Conservation (phyloP, 23 tunicate genomes). For the Trididemnum clinides region DNA sequence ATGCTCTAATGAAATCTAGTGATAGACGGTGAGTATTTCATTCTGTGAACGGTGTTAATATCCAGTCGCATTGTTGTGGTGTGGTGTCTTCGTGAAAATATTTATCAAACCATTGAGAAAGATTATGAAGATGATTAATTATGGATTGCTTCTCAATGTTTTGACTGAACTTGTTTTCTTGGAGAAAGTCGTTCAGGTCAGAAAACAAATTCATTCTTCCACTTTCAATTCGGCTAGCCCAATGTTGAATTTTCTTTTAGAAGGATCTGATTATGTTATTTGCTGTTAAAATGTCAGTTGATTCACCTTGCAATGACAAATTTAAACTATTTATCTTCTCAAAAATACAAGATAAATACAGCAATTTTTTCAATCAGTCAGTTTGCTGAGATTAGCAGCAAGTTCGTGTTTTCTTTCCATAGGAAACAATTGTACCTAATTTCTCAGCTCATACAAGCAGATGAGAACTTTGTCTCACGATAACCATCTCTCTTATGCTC, state of each 20-base stretch:
- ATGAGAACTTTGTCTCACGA: too few relatives aligned
- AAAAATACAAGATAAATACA: constrained; percentile 13
- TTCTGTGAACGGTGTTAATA: constrained; percentile 16
- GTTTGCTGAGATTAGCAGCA: neutral
- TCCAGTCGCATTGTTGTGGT: constrained; percentile 34
- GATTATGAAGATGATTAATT: too few relatives aligned
- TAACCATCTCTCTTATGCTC: too few relatives aligned
- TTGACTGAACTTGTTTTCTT: constrained; percentile 25
- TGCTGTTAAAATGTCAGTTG: too few relatives aligned
- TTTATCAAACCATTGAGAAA: too few relatives aligned
- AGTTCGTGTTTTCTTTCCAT: too few relatives aligned
- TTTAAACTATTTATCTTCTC: too few relatives aligned
- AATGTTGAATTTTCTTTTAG: too few relatives aligned
- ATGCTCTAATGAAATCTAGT: constrained; percentile 7
- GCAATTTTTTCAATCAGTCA: neutral
- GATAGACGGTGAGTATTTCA: constrained; percentile 2
- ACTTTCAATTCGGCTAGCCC: neutral
- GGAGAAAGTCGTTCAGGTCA: constrained; percentile 31
- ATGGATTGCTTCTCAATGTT: constrained; percentile 34
- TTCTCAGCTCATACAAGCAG: too few relatives aligned
- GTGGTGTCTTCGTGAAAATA: too few relatives aligned
- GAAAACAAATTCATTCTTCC: constrained; percentile 42
- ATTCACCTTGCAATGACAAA: too few relatives aligned
- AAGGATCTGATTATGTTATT: constrained; percentile 3
- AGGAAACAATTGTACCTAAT: neutral